Evolutionary conservation across 2,888 invertebrate genomes (phyloP).

Genomic region (Aspidiotus destructor): DNA sequence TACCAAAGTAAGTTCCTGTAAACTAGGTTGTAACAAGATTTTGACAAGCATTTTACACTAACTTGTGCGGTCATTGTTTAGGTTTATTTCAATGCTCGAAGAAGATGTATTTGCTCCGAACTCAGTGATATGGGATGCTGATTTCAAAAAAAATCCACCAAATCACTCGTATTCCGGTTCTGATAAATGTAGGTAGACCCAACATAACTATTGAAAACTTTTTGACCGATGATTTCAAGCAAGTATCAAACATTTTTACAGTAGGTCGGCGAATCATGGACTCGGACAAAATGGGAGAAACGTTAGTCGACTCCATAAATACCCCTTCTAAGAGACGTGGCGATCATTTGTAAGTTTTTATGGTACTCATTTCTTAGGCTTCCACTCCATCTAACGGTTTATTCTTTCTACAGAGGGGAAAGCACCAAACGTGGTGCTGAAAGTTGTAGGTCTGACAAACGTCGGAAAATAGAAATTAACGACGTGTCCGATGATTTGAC

Average conservation of each 20-base stretch:
- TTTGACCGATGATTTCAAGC: not conserved
- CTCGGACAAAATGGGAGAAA: not conserved
- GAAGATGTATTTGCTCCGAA: conserved; percentile 74
- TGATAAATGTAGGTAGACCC: conserved; percentile 3
- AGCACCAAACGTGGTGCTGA: conserved; percentile 10
- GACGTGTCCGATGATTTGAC: conserved; percentile 21
- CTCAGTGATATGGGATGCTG: conserved; percentile 90
- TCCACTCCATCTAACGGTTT: no score
- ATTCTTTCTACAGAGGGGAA: conserved; percentile 1
- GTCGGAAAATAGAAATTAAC: conserved; percentile 17
- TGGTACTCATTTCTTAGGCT: no score
- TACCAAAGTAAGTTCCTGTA: conserved; percentile 55
- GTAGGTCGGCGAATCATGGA: not conserved
- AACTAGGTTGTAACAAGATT: not conserved
- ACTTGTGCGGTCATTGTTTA: conserved; percentile 40
- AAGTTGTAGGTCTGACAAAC: conserved; percentile 8
- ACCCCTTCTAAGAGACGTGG: conserved; percentile 12
- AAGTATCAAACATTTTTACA: not conserved
- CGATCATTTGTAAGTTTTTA: not conserved
- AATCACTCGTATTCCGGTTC: conserved; percentile 15
- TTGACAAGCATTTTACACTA: conserved; percentile 12
- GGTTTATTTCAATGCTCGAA: conserved; percentile 78
- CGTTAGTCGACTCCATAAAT: conserved; percentile 5
- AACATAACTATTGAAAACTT: not conserved
- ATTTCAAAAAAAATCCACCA: conserved; percentile 59